These are phyloP conservation scores for Lypha dubia DNA, from an alignment of 2,888 invertebrate species.

Conservation along the genomic window DNA sequence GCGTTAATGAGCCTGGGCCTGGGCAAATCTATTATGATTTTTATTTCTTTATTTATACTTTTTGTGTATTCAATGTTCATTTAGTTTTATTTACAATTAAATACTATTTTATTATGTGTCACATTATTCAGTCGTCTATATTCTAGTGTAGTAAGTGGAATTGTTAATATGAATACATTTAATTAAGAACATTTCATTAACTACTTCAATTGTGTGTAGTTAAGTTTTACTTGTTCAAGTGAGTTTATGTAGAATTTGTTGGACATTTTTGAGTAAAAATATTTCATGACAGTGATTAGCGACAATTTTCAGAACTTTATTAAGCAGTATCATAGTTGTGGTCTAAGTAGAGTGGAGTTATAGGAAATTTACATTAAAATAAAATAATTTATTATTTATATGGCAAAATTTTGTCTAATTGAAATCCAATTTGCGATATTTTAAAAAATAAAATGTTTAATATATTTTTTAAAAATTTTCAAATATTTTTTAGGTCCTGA, in stretches of 20 bases:
- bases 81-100: slow-evolving; percentile 77
- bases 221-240: slow-evolving; percentile 16
- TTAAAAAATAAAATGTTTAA: no score
- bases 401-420: background rate
- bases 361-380: no score
- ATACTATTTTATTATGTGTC: slow-evolving; percentile 80
- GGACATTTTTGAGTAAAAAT: slow-evolving; percentile 48
- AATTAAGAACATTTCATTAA: no score
- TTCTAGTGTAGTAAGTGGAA: slow-evolving; percentile 44
- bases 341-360: background rate
- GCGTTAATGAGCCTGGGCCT: slow-evolving; percentile 79
- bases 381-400: background rate
- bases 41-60: slow-evolving; percentile 69
- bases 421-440: no score
- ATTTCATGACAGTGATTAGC: background rate
- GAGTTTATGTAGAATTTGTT: background rate
- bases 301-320: background rate
- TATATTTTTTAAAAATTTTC: no score
- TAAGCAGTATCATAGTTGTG: background rate
- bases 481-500: no score
- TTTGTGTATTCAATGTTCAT: slow-evolving; percentile 70
- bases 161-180: slow-evolving; percentile 57
- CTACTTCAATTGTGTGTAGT: slow-evolving; percentile 62
- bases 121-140: slow-evolving; percentile 71
- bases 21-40: slow-evolving; percentile 43